Conservation (phyloP, 2,888 invertebrate genomes). For the Drosophila siamana region DNA sequence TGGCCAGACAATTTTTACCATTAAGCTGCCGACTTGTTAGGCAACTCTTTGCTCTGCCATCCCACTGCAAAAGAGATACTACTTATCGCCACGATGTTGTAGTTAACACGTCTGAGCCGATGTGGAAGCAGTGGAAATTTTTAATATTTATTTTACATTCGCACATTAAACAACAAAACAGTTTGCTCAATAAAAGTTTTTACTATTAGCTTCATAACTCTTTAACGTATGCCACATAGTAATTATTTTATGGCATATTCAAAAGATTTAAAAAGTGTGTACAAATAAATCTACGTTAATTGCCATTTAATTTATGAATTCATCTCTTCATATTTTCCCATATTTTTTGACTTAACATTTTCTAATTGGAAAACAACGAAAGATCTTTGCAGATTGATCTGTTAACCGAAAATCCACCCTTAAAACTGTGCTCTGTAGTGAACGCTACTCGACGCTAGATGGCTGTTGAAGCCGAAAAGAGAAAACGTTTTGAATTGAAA, state of each 20-base stretch:
- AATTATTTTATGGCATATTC: too few species aligned
- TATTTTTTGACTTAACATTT: too few species aligned
- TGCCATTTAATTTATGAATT: too few species aligned
- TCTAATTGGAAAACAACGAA: slow-evolving; percentile 18
- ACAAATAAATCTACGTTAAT: too few species aligned
- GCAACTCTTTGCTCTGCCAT: slow-evolving; percentile 8
- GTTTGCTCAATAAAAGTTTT: background rate
- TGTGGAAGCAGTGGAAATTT: background rate
- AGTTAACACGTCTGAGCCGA: background rate
- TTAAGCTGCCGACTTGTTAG: slow-evolving; percentile 26
- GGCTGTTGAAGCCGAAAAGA: slow-evolving; percentile 17
- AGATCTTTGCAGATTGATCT: background rate
- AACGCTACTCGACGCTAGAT: slow-evolving; percentile 47
- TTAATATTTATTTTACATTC: slow-evolving; percentile 3
- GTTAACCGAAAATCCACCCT: slow-evolving; percentile 23
- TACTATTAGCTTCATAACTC: too few species aligned
- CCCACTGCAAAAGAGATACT: background rate
- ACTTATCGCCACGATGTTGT: background rate
- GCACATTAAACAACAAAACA: background rate
- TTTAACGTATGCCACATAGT: too few species aligned
- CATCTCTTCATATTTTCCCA: too few species aligned
- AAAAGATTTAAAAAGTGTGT: too few species aligned
- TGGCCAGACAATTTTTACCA: slow-evolving; percentile 48
- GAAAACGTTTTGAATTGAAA: background rate
- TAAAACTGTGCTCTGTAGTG: slow-evolving; percentile 5